Percentiles rank a stretch among this genome's conserved stretches.
Conservation (phyloP, 2,888 invertebrate genomes). For the Copidosoma aretas region DNA sequence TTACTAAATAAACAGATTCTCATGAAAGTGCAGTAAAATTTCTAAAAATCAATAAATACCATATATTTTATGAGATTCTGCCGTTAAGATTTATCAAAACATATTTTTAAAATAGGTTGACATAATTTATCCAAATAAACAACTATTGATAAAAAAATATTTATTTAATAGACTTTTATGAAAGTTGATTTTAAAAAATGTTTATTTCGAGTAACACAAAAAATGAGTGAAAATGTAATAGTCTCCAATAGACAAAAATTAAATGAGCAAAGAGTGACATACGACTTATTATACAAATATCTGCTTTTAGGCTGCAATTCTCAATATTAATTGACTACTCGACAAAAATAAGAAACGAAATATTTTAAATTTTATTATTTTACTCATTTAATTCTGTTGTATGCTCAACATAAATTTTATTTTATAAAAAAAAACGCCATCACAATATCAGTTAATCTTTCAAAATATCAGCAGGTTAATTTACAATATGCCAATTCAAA, state of each 20-base stretch:
- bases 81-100: too few relatives aligned
- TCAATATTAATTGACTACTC: slow-evolving; percentile 12
- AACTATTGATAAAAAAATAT: too few relatives aligned
- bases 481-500: slow-evolving; percentile 51
- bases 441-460: slow-evolving; percentile 12
- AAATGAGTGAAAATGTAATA: slow-evolving; percentile 33
- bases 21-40: slow-evolving; percentile 35
- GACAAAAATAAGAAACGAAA: slow-evolving; percentile 26
- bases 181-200: slow-evolving; percentile 37
- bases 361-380: slow-evolving; percentile 26
- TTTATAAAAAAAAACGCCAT: slow-evolving; percentile 23
- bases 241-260: slow-evolving; percentile 34
- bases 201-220: neutral
- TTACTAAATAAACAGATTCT: slow-evolving; percentile 40
- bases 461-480: slow-evolving; percentile 43
- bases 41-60: slow-evolving; percentile 33
- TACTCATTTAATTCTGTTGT: slow-evolving; percentile 31
- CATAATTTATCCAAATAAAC: too few relatives aligned
- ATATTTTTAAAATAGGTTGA: too few relatives aligned
- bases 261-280: slow-evolving; percentile 18
- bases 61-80: too few relatives aligned
- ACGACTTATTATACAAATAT: slow-evolving; percentile 21
- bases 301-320: slow-evolving; percentile 16
- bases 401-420: slow-evolving; percentile 27
- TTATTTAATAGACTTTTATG: too few relatives aligned